These are phyloP conservation scores for Suricata suricatta DNA, from an alignment of 2,113 vertebrate species.

Conservation along the genomic window DNA sequence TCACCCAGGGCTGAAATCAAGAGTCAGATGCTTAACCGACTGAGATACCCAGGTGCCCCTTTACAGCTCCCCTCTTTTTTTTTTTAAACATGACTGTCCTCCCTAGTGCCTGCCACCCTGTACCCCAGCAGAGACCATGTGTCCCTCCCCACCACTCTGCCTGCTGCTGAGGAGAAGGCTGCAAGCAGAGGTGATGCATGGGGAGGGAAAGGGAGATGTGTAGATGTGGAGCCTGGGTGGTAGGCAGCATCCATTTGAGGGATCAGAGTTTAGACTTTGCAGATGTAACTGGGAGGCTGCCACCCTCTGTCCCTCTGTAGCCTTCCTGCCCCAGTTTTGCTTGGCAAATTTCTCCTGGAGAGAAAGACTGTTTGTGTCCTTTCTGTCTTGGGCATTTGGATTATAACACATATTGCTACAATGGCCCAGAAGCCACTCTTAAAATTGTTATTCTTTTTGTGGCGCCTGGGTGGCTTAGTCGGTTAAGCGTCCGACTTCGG, in stretches of 20 bases:
- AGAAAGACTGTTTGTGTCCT: not conserved
- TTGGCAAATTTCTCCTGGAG: not conserved
- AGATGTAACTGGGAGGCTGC: not conserved
- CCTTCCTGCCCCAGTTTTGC: not conserved
- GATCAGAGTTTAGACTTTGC: not conserved
- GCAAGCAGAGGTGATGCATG: not conserved
- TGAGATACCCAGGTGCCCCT: too few species aligned
- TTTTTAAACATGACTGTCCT: not conserved
- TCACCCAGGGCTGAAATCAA: too few species aligned
- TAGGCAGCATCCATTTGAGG: too few species aligned
- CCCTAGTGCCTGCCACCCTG: not conserved
- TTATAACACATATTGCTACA: not conserved
- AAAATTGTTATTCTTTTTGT: not conserved
- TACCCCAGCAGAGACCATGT: fast-evolving
- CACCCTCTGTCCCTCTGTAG: fast-evolving
- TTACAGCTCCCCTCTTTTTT: too few species aligned
- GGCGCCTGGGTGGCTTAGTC: too few species aligned
- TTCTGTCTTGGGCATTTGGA: not conserved
- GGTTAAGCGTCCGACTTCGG: too few species aligned
- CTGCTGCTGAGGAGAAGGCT: not conserved
- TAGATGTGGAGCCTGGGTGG: too few species aligned
- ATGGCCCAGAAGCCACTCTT: not conserved
- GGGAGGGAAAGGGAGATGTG: not conserved
- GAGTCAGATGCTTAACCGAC: too few species aligned
- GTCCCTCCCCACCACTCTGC: not conserved